Evolutionary conservation across 2,888 invertebrate species (phyloP).

Genomic region (Pollenia angustigena): DNA sequence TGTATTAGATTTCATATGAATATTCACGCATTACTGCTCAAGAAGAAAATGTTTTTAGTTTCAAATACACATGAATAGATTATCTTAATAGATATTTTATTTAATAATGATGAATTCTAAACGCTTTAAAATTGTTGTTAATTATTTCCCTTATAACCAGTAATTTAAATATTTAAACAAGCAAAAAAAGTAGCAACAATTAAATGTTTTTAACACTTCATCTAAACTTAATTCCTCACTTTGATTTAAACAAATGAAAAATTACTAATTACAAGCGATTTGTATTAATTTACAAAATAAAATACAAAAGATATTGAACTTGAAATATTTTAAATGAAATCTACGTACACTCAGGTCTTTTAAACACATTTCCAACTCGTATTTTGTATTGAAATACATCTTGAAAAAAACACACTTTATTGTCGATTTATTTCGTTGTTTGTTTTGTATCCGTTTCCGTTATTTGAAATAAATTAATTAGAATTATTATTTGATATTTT

Average conservation of each 20-base stretch:
- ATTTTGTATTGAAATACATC: not conserved
- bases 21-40: no score
- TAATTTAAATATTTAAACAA: conserved; percentile 15
- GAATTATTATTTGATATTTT: not conserved
- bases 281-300: not conserved
- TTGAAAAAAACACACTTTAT: not conserved
- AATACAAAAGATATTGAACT: conserved; percentile 58
- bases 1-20: no score
- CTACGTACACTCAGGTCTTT: not conserved
- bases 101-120: conserved; percentile 22
- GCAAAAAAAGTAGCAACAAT: not conserved
- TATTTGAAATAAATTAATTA: conserved; percentile 11
- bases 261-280: not conserved
- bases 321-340: conserved; percentile 63
- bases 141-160: conserved; percentile 37
- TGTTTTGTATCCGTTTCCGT: conserved; percentile 37
- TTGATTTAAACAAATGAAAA: conserved; percentile 26
- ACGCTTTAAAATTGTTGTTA: conserved; percentile 26
- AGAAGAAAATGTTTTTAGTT: not conserved
- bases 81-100: not conserved
- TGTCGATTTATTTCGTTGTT: not conserved
- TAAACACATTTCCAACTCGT: conserved; percentile 21
- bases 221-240: not conserved
- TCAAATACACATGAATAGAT: no score
- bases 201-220: not conserved